Evolutionary conservation across 2,113 vertebrate genomes (phyloP).

Genomic region (Podilymbus podiceps): DNA sequence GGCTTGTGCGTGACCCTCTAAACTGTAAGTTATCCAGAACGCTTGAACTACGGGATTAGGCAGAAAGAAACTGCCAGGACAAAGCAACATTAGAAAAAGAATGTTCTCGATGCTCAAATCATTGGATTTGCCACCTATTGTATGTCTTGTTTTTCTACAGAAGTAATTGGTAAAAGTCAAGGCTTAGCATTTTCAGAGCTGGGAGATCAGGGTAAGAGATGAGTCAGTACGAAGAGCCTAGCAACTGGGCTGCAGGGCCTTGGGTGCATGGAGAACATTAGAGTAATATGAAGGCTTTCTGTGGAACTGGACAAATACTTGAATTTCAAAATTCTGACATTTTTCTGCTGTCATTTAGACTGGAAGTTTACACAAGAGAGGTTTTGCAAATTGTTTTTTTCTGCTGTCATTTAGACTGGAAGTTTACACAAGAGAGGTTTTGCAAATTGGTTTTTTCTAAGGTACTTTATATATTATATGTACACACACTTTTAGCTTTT

Average conservation of each 20-base stretch:
- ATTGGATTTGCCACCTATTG: neutral
- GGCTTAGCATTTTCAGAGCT: neutral
- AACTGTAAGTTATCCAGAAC: neutral
- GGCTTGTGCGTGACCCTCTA: neutral
- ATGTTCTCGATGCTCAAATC: neutral
- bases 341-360: neutral
- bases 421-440: neutral
- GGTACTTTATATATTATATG: too few relatives aligned
- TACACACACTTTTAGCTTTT: neutral
- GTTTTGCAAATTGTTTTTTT: neutral
- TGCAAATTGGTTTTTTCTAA: neutral
- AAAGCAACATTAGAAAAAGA: neutral
- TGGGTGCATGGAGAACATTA: neutral
- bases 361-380: neutral
- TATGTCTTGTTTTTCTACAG: neutral
- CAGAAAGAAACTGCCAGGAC: neutral
- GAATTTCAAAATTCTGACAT: neutral
- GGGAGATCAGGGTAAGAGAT: neutral
- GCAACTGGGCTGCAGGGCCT: neutral
- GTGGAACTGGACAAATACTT: neutral
- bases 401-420: neutral
- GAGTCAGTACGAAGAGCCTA: neutral
- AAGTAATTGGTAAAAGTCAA: neutral
- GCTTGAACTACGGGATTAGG: neutral
- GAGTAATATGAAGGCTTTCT: neutral